Conservation (phyloP, 2,797 vertebrate species). For the Rachycentron canadum region DNA sequence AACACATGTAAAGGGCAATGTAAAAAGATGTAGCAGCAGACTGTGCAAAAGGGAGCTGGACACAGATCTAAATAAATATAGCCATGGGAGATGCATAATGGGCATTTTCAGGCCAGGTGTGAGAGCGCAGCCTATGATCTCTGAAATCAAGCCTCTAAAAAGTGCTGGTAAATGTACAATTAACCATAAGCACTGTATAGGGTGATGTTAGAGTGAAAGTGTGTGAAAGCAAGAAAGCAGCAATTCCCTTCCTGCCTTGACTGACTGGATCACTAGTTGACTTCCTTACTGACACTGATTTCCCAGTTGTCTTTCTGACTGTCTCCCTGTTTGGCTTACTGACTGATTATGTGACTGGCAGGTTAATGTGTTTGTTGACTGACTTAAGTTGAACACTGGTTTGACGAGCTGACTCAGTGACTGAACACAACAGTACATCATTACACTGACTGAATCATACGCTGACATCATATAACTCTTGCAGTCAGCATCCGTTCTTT, state of each 20-base stretch:
- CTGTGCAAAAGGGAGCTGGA: constrained; percentile 20
- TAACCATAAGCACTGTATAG: neutral
- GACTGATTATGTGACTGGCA: constrained; percentile 16
- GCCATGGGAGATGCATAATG: constrained; percentile 46
- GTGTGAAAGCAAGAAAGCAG: neutral
- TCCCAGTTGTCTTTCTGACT: constrained; percentile 2
- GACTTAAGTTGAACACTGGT: constrained; percentile 33
- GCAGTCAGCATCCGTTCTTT: constrained; percentile 30
- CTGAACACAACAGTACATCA: constrained; percentile 53
- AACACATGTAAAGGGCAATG: neutral
- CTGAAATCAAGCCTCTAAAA: constrained; percentile 37
- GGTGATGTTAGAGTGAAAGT: constrained; percentile 1
- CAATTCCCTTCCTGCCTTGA: neutral
- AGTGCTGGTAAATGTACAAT: constrained; percentile 20
- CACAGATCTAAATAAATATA: constrained; percentile 59
- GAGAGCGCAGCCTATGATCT: constrained; percentile 22
- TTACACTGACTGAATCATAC: constrained; percentile 70
- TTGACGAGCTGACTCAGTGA: constrained; percentile 61
- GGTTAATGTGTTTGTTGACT: constrained; percentile 51
- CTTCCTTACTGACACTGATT: constrained; percentile 16
- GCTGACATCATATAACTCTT: constrained; percentile 55
- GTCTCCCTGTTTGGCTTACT: constrained; percentile 10
- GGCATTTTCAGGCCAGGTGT: constrained; percentile 66
- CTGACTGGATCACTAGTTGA: constrained; percentile 15
- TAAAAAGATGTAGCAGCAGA: constrained; percentile 40